Base-by-base conservation (phyloP, 2,797 vertebrate species). In the Mormyrops attenuatus region DNA sequence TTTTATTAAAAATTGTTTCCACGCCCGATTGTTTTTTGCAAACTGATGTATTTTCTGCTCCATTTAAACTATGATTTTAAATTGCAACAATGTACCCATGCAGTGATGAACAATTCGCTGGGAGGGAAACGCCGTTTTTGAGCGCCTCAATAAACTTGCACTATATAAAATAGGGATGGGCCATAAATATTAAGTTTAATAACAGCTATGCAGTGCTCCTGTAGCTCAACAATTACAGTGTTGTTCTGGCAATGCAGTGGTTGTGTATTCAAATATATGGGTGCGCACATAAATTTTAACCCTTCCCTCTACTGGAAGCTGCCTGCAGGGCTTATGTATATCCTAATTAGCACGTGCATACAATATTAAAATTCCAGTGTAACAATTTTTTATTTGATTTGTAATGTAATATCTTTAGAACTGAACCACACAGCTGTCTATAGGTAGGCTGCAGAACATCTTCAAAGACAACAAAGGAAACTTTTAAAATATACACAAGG, bases 1-100 rank as follows among this genome's bases (percentile, higher is more conserved):
- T 30, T 85, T 85, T 85, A 85, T 85, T 85, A 85, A 49, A 77
- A 77, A 85, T 52, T 49, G 82, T 85, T 85, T 85, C 50, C 47
- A 49, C 26, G 44, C 26, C 82, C 3, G n/a, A 15, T 30, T 41
- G 69, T 49, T 15, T 50, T 20, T 49, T 52, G 22, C 50, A 52
- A 52, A 52, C 52, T 52, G 11, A 85, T 52, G 5, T 26, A 5
- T 49, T 15, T 52, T 85, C 3, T 50, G 41, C 49, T 85, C 82
- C 41, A 52, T 52, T 85, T 85, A 50, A 26, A 49, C 9, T 49
- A 85, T 22, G 8, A 66, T 13, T 66, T 66, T 13, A 52, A 85
- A 77, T 15, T 77, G 15, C 69, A 41, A 77, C 41, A 77, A 77
- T 77, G 5, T 38, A 38, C 69, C 69, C 34, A 77, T 41, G 69